These are phyloP conservation scores for Hybognathus amarus DNA, from an alignment of 2,797 vertebrate genomes.

Conservation along the genomic window DNA sequence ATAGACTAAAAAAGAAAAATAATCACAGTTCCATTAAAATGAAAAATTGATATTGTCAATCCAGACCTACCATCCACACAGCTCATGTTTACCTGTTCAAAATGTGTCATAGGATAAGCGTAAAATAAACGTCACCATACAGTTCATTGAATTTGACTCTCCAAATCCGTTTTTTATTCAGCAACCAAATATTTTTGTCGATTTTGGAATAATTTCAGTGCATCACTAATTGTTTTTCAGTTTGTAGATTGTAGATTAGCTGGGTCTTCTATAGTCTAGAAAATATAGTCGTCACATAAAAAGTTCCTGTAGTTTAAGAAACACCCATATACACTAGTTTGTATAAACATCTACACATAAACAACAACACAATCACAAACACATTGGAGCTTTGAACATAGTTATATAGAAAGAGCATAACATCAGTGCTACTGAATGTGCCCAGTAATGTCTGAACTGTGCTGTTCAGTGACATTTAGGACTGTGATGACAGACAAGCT, in stretches of 20 bases:
- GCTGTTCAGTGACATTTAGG: conserved; percentile 39
- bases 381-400: background rate
- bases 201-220: background rate
- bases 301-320: conserved; percentile 37
- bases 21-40: too few relatives aligned
- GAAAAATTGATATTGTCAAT: too few relatives aligned
- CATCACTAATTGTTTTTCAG: background rate
- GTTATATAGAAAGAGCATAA: conserved; percentile 31
- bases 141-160: background rate
- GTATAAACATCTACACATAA: background rate
- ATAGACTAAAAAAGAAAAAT: too few relatives aligned
- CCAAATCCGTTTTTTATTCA: background rate
- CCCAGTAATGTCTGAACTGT: conserved; percentile 32
- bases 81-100: too few relatives aligned
- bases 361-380: conserved; percentile 19
- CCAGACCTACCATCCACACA: too few relatives aligned
- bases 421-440: conserved; percentile 40
- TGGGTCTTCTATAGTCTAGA: background rate
- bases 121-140: background rate
- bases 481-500: conserved; percentile 40
- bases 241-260: background rate
- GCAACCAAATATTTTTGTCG: background rate
- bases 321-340: conserved; percentile 17
- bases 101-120: background rate
- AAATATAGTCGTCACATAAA: background rate